Base-by-base conservation (phyloP, 35 echinoderm and acorn worm genomes). In the Ptychodera flava region DNA sequence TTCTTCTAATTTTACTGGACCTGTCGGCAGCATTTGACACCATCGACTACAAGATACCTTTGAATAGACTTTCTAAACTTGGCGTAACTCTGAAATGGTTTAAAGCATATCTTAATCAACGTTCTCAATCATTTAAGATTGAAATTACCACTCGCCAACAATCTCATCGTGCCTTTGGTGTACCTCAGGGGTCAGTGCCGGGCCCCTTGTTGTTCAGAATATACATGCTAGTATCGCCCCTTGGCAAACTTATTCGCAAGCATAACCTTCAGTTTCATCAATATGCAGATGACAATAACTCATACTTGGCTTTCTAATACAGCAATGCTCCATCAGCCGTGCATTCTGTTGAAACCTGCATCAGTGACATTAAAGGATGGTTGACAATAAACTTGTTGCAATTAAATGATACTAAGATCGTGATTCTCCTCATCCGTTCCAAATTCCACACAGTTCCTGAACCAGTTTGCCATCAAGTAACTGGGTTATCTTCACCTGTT, bases 131-230 rank as follows among this genome's bases (percentile, higher is more conserved):
- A 28, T 36, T 82, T 31, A 33, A 32, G 1, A 88, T 88, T 81
- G 31, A 16, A 1, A 30, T 33, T 14, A 36, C 87, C 27, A 12
- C 75, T 33, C 86, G 82, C 30, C 81, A 89, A 28, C 35, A 32
- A 52, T 15, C 35, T 31, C 81, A 35, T 22, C 78, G 92, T n/a
- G 78, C 12, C 31, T 30, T 12, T 87, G 93, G 91, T 64, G 90
- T 95, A 30, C 90, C 93, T 79, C 90, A 92, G 35, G 90, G 93
- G 33, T 88, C 93, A 14, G 90, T 95, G 32, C 31, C 84, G 77
- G 90, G 90, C 33, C 87, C 90, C 34, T 33, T 93, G 35, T 29
- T 75, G 15, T 93, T 93, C 33, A 90, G 83, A 33, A 38, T 97
- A 87, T 91, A 97, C 80, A 91, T 76, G n/a, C n/a, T n/a, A n/a